These are phyloP conservation scores for Strigamia maritima DNA, from an alignment of 2,888 invertebrate genomes.

Conservation along the genomic window DNA sequence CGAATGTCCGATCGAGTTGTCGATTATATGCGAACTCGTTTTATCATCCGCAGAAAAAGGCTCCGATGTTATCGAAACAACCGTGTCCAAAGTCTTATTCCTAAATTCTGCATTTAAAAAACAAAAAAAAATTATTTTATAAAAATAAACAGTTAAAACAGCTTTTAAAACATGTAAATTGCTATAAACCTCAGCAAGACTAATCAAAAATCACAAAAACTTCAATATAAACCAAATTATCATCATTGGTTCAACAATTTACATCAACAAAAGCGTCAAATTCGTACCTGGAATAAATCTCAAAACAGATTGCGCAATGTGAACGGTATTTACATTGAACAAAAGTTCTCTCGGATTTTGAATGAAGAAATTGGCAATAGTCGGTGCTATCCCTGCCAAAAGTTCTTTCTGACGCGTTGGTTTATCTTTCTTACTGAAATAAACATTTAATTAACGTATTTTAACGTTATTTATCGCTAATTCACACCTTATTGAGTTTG, in stretches of 20 bases:
- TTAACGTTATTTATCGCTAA: background rate
- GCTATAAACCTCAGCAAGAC: constrained; percentile 16
- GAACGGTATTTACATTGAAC: constrained; percentile 63
- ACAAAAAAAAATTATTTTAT: background rate
- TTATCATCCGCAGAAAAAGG: constrained; percentile 43
- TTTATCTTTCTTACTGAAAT: constrained; percentile 65
- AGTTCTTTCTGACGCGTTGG: constrained; percentile 67
- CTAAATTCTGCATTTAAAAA: constrained; percentile 12
- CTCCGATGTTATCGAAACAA: constrained; percentile 42
- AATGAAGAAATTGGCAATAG: constrained; percentile 59
- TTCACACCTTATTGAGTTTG: constrained; percentile 61
- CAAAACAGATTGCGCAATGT: constrained; percentile 68
- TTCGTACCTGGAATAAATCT: constrained; percentile 59
- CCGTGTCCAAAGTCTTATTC: constrained; percentile 38
- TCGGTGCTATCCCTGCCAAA: constrained; percentile 62
- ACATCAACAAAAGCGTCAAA: background rate
- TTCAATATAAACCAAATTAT: constrained; percentile 53
- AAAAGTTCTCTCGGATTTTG: constrained; percentile 67
- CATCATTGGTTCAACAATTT: constrained; percentile 53
- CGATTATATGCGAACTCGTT: constrained; percentile 53
- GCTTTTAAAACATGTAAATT: background rate
- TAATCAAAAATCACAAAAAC: constrained; percentile 51
- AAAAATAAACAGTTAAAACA: background rate
- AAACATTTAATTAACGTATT: background rate
- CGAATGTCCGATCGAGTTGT: constrained; percentile 73